These are phyloP conservation scores for Prietella phreatophila DNA, from an alignment of 2,113 vertebrate genomes.

Conservation along the genomic window DNA sequence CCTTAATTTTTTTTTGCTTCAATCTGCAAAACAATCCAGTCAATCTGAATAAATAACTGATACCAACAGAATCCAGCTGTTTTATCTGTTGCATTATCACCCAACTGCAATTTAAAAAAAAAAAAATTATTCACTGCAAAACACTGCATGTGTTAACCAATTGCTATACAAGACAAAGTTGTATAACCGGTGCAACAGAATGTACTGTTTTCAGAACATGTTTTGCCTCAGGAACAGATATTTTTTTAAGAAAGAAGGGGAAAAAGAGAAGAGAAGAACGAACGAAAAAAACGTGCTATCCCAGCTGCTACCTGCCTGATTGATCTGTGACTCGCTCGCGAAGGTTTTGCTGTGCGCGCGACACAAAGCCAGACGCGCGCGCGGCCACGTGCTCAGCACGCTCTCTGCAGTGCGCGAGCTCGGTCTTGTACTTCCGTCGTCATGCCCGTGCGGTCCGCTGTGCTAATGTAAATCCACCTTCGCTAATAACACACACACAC, in stretches of 20 bases:
- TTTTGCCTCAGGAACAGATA: background rate
- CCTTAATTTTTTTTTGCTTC: background rate
- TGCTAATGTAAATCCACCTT: background rate
- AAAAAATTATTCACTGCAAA: background rate
- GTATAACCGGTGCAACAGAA: background rate
- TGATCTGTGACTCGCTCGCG: background rate
- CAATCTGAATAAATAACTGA: background rate
- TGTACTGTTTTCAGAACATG: background rate
- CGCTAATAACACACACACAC: background rate
- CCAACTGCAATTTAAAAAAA: background rate
- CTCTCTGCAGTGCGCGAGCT: constrained; percentile 4
- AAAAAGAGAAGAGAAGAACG: too few relatives aligned
- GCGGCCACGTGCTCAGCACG: constrained; percentile 30
- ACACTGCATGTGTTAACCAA: background rate
- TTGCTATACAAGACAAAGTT: background rate
- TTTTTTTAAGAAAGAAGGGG: background rate
- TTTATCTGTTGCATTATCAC: background rate
- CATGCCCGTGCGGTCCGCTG: background rate
- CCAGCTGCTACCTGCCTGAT: background rate
- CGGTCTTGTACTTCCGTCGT: background rate
- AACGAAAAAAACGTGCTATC: background rate
- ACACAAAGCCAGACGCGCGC: constrained; percentile 18
- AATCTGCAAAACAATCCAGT: background rate
- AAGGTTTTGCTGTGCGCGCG: constrained; percentile 10
- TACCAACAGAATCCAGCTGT: background rate